Conservation (phyloP, 2,113 vertebrate genomes). For the Gambusia affinis region DNA sequence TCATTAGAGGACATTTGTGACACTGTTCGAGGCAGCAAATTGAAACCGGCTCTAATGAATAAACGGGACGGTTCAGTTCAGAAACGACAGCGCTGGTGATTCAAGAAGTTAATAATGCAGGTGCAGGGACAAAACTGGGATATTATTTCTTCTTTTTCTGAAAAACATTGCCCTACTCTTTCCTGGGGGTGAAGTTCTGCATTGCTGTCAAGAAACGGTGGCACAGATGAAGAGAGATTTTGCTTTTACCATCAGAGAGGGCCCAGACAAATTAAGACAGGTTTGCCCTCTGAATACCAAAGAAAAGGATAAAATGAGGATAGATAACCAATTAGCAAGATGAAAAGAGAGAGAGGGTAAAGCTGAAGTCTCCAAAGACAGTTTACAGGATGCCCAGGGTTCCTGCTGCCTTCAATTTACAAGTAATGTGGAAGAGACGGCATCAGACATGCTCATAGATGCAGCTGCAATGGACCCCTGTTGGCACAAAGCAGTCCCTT, state of each 20-base stretch:
- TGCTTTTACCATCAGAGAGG: constrained; percentile 50
- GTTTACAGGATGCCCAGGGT: constrained; percentile 53
- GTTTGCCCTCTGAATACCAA: constrained; percentile 51
- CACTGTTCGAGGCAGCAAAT: constrained; percentile 45
- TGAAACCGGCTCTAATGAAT: constrained; percentile 55
- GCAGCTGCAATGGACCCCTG: constrained; percentile 50
- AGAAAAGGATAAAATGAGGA: constrained; percentile 60
- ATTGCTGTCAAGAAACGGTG: constrained; percentile 35
- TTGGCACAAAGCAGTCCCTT: constrained; percentile 57
- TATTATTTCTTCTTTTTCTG: constrained; percentile 25
- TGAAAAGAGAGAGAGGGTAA: constrained; percentile 30
- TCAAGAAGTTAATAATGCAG: constrained; percentile 45
- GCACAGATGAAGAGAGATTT: constrained; percentile 58
- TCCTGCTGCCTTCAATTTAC: constrained; percentile 60
- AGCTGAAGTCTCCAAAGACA: constrained; percentile 53
- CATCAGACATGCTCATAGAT: constrained; percentile 65
- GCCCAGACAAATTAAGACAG: constrained; percentile 45
- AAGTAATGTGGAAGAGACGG: constrained; percentile 66
- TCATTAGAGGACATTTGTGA: constrained; percentile 40
- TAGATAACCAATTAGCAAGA: constrained; percentile 68
- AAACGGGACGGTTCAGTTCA: constrained; percentile 36
- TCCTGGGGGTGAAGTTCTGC: constrained; percentile 36
- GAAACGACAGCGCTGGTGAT: constrained; percentile 40
- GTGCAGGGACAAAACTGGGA: constrained; percentile 15
- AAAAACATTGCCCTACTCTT: constrained; percentile 22